A percentile compares a stretch with the other conserved stretches of the same genome.
Evolutionary conservation across 2,113 vertebrate genomes (phyloP).

Genomic region (Pogona vitticeps): DNA sequence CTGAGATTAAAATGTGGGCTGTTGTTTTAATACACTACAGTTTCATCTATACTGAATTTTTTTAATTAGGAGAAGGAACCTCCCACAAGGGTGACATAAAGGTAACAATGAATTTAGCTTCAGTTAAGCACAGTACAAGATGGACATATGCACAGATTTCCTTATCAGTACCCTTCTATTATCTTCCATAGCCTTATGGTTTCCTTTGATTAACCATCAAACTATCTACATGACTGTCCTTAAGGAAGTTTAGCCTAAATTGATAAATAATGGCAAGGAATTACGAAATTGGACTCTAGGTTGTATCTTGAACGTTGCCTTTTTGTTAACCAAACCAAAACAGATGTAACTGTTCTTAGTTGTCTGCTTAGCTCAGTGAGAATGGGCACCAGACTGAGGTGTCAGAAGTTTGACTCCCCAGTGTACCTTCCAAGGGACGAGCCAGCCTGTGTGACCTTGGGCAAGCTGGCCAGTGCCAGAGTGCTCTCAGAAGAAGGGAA

Average conservation of each 20-base stretch:
- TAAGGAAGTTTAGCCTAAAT: slow-evolving; percentile 21
- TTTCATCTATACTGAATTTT: not conserved
- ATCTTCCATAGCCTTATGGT: slow-evolving; percentile 29
- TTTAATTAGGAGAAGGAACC: not conserved
- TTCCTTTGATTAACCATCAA: not conserved
- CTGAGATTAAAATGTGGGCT: not conserved
- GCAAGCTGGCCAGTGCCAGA: no score
- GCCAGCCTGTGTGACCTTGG: no score
- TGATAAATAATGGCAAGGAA: slow-evolving; percentile 40
- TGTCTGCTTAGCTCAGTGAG: no score
- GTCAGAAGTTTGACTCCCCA: no score
- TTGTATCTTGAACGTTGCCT: slow-evolving; percentile 45
- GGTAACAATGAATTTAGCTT: slow-evolving; percentile 7
- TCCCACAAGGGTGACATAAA: not conserved
- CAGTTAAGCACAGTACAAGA: not conserved
- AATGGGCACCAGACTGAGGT: no score
- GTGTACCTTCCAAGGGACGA: no score
- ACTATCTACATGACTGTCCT: not conserved
- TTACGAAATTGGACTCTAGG: slow-evolving; percentile 35
- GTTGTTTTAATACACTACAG: not conserved
- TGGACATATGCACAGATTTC: not conserved
- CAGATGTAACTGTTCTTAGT: slow-evolving; percentile 48
- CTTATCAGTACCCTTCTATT: slow-evolving; percentile 8
- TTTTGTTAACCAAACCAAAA: slow-evolving; percentile 54
- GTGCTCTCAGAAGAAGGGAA: no score